Evolutionary conservation across 2,888 invertebrate genomes (phyloP), one percentile per base, ranked within the genome.

Genomic region (Chrysodeixis includens): DNA sequence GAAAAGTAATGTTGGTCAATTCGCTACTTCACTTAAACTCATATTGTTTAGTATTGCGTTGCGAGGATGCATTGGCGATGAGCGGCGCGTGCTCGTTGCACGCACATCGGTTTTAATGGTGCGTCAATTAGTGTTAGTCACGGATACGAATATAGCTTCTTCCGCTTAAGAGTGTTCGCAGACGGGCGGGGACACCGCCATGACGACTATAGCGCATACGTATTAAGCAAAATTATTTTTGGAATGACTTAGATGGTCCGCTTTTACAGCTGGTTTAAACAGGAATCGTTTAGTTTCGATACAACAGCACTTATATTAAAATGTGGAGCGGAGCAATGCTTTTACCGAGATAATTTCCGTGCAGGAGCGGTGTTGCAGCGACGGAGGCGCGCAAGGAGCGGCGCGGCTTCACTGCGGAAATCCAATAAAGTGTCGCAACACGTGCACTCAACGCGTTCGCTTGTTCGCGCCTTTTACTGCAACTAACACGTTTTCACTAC

Each of bases 401-500:
- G 59, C 14, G 56, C 58, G 53, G 54, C 61, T 53, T 55, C 57
- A 53, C 70, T 44, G 46, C 70, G 69, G 72, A 71, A 78, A 85
- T 85, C 74, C 74, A 84, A 85, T 84, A 84, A 82, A 60, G 32
- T 52, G 65, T 60, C 22, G 72, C 63, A 71, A 53, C 76, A 66
- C 73, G 76, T 74, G 80, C 82, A 78, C 83, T 84, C 76, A 66
- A 66, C 78, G 68, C 74, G 74, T 67, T 66, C 66, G 67, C 76
- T 73, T 62, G 64, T 72, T 70, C 62, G 66, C 72, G 74, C 63
- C 62, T 65, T 60, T 58, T 74, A 66, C 74, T 67, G 69, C 77
- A 52, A 58, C 78, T 71, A 80, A 79, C 82, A 76, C 80, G 71
- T 73, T 75, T 60, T 69, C 71, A 62, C 66, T 59, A 59, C 64